Evolutionary conservation across 2,888 invertebrate species (phyloP), one percentile per base, ranked within the genome.

Genomic region (Slavum lentiscoides): DNA sequence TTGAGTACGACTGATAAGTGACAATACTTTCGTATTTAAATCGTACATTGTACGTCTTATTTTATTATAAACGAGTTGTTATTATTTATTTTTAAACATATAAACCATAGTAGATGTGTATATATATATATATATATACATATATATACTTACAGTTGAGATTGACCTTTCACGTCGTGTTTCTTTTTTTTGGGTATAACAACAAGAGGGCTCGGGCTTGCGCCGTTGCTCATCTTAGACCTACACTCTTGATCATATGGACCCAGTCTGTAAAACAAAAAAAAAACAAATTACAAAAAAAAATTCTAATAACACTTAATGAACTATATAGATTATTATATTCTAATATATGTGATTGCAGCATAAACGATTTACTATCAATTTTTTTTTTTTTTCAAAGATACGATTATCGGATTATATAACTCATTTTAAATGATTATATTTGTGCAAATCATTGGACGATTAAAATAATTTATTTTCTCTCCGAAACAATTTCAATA

Each of bases 161-260:
- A 89, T 86, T 90, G 89, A 84, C 90, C 89, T 87, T 90, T 91
- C 87, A 89, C 89, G 87, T 92, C 91, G 85, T 91, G 91, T 88
- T 91, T 90, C 86, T 91, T 89, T 87, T 91, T 91, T 88, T 91
- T 91, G 87, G 70, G 77, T 49, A 49, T 49, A 49, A 49, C 62
- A 80, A 80, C 64, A 64, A 49, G 70, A 88, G 89, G 76, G 84
- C 87, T 87, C 87, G 89, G 88, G 88, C 90, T 89, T 87, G 88
- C 87, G 88, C 90, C 91, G 89, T 91, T 91, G 90, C 92, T 93
- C 93, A 93, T 93, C 91, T 93, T 92, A 91, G 91, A 91, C 92
- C 92, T 92, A 90, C 91, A 90, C 89, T 92, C 93, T 68, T 62
- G 70, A 89, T 94, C 94, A 93, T 93, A 92, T 90, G 94, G 93